Evolutionary conservation across 2,888 invertebrate species (phyloP).

Genomic region (Clepsis dumicolana): DNA sequence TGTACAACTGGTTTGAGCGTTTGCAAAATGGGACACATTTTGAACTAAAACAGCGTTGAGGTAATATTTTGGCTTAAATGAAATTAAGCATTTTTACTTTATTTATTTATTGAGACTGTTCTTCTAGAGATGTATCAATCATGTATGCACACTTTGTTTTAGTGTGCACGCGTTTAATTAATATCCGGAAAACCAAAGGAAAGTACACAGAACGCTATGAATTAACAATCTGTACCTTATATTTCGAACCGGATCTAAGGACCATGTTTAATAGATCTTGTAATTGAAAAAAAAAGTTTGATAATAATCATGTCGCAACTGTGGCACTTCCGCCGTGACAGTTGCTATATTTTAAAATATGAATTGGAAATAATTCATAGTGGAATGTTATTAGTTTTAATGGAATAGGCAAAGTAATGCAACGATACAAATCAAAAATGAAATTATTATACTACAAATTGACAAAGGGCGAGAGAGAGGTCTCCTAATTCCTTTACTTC

Average conservation of each 20-base stretch:
- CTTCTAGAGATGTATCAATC: no score
- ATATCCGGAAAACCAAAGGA: constrained; percentile 7
- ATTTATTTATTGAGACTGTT: neutral
- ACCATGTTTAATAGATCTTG: constrained; percentile 29
- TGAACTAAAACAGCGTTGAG: constrained; percentile 17
- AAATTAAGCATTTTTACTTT: no score
- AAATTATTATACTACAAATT: no score
- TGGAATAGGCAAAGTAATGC: neutral
- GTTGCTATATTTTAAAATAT: neutral
- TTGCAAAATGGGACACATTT: constrained; percentile 27
- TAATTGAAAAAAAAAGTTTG: constrained; percentile 27
- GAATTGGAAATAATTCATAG: neutral
- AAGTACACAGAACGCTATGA: constrained; percentile 3
- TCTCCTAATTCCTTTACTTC: no score
- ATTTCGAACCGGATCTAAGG: constrained; percentile 26
- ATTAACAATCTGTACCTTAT: constrained; percentile 16
- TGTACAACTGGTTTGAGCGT: constrained; percentile 38
- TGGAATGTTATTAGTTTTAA: neutral
- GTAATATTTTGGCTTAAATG: neutral
- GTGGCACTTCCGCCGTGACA: neutral
- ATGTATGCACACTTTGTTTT: no score
- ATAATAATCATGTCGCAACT: constrained; percentile 19
- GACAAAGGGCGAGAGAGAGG: no score
- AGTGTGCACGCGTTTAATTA: no score
- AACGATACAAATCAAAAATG: neutral